Base-by-base conservation (phyloP, 1,140 invertebrate species). In the Anastatus disparis region DNA sequence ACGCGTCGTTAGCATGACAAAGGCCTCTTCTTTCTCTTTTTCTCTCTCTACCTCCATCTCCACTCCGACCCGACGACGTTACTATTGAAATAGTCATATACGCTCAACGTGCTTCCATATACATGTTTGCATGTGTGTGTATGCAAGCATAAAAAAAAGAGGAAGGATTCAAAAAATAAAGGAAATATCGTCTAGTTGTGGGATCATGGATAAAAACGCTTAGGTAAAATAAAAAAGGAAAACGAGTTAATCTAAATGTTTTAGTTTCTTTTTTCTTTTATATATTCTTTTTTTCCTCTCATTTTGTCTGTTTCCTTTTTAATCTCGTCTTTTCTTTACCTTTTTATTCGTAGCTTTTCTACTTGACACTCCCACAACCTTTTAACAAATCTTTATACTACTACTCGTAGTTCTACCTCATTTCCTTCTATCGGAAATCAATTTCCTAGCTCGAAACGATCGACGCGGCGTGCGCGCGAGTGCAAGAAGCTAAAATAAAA, bases 1-100 rank as follows among this genome's bases (percentile, higher is more conserved):
- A 76, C 73, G 75, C 62, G 69, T 76, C 78, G 78, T 81, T 81
- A 81, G 80, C 80, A 81, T 81, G 69, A 81, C 79, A 82, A 82
- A 81, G 79, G 27, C 61, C 31, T 15, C 24, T 26, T 17, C 31
- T 44, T 15, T 44, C 42, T 17, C 42, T 6, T 15, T 44, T 15
- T 44, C 42, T 44, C n/a, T n/a, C n/a, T 15, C 12, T 10, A 6
- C 6, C n/a, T 13, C 55, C 31, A 15, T 27, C 58, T 13, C 13
- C 71, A 58, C 67, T 31, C 20, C 4, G 20, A 4, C 52, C 35
- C 27, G 20, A n/a, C 29, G 68, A 74, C 74, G 74, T 78, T 71
- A 70, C 67, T 75, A 76, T 76, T 77, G 74, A 75, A 75, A 75
- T 71, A 70, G 70, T 61, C 72, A 62, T 70, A 74, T 66, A 70